Percentiles rank a stretch among this genome's conserved stretches.
These are phyloP conservation scores for Drosophila biarmipes DNA, from an alignment of 1,140 invertebrate genomes.

Conservation along the genomic window DNA sequence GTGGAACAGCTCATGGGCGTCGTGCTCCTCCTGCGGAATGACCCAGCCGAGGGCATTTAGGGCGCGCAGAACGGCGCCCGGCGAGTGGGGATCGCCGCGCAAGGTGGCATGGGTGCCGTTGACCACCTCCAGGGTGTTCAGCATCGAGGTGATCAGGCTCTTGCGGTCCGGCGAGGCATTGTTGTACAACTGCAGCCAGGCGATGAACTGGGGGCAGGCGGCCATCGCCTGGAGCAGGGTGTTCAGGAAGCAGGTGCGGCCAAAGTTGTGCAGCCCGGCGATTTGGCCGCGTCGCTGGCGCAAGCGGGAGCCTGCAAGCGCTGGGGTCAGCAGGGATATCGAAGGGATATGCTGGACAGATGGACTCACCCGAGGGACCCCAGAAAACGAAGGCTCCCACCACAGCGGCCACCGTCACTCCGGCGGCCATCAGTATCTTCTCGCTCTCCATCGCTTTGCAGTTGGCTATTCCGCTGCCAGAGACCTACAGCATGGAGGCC, in stretches of 20 bases:
- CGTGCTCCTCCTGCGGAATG: conserved; percentile 95
- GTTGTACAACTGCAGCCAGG: conserved; percentile 90
- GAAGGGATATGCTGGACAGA: too few relatives aligned
- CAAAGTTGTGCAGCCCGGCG: conserved; percentile 92
- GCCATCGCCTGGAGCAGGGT: conserved; percentile 93
- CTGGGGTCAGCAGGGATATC: neutral
- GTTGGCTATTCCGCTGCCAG: neutral
- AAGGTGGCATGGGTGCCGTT: conserved; percentile 91
- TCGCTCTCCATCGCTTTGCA: conserved; percentile 72
- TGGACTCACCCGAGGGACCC: conserved; percentile 87
- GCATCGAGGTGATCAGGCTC: conserved; percentile 87
- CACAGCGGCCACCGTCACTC: conserved; percentile 90
- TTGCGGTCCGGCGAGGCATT: conserved; percentile 85
- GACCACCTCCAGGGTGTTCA: conserved; percentile 89
- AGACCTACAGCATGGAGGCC: conserved; percentile 1
- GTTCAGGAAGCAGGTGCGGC: conserved; percentile 94
- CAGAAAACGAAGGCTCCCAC: conserved; percentile 92
- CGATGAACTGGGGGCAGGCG: conserved; percentile 90
- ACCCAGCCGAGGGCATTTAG: conserved; percentile 92
- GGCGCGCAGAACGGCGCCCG: conserved; percentile 91
- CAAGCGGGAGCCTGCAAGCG: conserved; percentile 84
- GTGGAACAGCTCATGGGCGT: conserved; percentile 96
- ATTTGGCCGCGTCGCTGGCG: conserved; percentile 88
- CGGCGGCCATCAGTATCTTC: conserved; percentile 87
- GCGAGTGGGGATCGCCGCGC: conserved; percentile 88